Evolutionary conservation across 2,797 vertebrate genomes (phyloP), one percentile per base, ranked within the genome.

Genomic region (Echiichthys vipera): DNA sequence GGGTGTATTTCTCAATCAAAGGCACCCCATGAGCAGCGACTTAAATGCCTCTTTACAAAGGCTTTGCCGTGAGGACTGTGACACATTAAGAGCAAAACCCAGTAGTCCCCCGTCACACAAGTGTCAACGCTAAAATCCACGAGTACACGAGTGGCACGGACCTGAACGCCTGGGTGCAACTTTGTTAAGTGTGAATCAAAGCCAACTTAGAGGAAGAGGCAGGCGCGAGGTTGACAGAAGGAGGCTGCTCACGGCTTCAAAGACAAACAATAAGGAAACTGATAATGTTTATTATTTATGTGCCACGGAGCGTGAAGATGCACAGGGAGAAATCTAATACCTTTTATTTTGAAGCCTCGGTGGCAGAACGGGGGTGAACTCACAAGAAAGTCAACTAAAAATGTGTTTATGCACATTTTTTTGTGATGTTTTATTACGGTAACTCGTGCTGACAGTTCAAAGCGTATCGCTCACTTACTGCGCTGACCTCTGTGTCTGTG

Each of bases 161-260:
- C 61, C 71, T 55, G 42, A 75, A 42, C 14, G 32, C 62, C 36
- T 30, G 40, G 24, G 71, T 56, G 18, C 54, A 70, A 80, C 74
- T 82, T 80, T 3, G 70, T 86, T 88, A 87, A 89, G 84, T 67
- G 75, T 81, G 79, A 74, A 89, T 88, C 76, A 84, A 83, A 89
- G 85, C 64, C 47, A 11, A 39, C 46, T 29, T 32, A 61, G 62
- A 68, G 42, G 75, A 65, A 4, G 56, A 74, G 62, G 69, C 56
- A 45, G 55, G 25, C 63, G 73, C 65, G 13, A 12, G 30, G 77
- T 2, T 81, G 83, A 90, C 81, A 87, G 74, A 76, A 65, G 64
- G 76, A 89, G 75, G 78, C 73, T 79, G 78, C 77, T 81, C 50
- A n/a, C 64, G 25, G 76, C 77, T 71, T 85, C 86, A 83, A 86